Percentiles rank a stretch among this genome's conserved stretches.
Conservation (phyloP, 2,888 invertebrate genomes). For the Drosophila monieri region DNA sequence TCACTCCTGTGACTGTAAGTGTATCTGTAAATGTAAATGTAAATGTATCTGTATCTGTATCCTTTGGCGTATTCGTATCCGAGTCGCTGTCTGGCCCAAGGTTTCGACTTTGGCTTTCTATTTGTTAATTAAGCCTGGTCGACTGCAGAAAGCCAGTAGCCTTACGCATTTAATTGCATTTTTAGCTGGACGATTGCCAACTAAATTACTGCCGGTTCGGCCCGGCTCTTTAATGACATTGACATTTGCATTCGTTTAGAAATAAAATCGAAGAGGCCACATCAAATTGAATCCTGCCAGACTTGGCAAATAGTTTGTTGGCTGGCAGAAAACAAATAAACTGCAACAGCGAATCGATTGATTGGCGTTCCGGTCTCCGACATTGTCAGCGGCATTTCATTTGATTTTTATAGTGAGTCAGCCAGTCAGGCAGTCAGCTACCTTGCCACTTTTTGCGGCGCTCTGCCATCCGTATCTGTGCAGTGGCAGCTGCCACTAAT, state of each 20-base stretch:
- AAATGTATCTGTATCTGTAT: slow-evolving; percentile 44
- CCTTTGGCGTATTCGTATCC: slow-evolving; percentile 7
- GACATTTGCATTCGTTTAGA: slow-evolving; percentile 64
- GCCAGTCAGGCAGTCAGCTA: neutral
- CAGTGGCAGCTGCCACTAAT: slow-evolving; percentile 73
- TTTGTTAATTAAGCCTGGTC: slow-evolving; percentile 73
- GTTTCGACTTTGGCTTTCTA: slow-evolving; percentile 66
- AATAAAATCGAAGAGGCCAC: slow-evolving; percentile 14
- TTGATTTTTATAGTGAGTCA: slow-evolving; percentile 54
- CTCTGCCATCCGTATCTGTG: slow-evolving; percentile 19
- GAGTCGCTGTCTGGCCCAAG: slow-evolving; percentile 65
- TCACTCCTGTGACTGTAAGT: slow-evolving; percentile 54
- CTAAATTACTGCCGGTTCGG: slow-evolving; percentile 52
- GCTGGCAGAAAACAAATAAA: slow-evolving; percentile 64
- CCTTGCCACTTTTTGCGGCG: slow-evolving; percentile 1
- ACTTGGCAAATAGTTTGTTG: slow-evolving; percentile 46
- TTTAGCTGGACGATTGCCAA: slow-evolving; percentile 59
- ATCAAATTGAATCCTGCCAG: slow-evolving; percentile 9
- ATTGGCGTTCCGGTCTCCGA: slow-evolving; percentile 51
- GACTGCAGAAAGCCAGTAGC: slow-evolving; percentile 25
- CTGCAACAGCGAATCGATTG: slow-evolving; percentile 65
- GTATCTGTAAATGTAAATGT: slow-evolving; percentile 43
- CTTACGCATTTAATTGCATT: slow-evolving; percentile 75
- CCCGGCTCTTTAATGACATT: slow-evolving; percentile 68
- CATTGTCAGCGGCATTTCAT: slow-evolving; percentile 61